phyloP scores from a whole-genome alignment of 2,797 vertebrate genomes.

The Hoplostethus atlanticus region DNA sequence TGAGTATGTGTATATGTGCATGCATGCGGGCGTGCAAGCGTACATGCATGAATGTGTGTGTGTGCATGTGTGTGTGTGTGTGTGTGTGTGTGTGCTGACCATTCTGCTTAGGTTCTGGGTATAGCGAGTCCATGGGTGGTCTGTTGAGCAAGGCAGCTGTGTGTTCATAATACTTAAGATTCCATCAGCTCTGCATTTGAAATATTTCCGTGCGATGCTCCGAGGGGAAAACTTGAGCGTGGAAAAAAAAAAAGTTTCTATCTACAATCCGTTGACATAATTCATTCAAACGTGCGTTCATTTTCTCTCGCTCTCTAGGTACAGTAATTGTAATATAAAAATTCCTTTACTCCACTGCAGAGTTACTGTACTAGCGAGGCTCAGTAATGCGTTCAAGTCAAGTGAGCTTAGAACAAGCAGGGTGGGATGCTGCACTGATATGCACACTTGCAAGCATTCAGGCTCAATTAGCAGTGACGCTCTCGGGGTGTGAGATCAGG shows the following conservation, averaged over 20 bases:
- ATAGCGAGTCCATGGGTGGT: constrained; percentile 41
- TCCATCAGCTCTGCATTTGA: constrained; percentile 36
- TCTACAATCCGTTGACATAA: no score
- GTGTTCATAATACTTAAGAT: constrained; percentile 51
- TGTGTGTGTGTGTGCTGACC: background rate
- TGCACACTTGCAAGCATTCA: constrained; percentile 76
- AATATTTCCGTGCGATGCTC: constrained; percentile 17
- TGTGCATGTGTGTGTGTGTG: background rate
- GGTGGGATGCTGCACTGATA: constrained; percentile 57
- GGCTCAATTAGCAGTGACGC: constrained; percentile 70
- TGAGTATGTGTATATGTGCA: background rate
- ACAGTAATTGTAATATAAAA: background rate
- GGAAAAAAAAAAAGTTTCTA: constrained; percentile 3
- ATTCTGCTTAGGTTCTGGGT: constrained; percentile 8
- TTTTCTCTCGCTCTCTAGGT: background rate
- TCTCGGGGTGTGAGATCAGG: constrained; percentile 61
- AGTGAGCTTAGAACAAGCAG: constrained; percentile 42
- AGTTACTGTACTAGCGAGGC: background rate
- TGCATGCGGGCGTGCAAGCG: background rate
- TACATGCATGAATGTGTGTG: background rate
- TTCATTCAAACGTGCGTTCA: no score
- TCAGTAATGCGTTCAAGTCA: constrained; percentile 13
- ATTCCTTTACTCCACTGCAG: constrained; percentile 1
- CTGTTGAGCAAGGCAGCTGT: constrained; percentile 33
- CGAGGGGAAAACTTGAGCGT: constrained; percentile 5